Evolutionary conservation across 2,888 invertebrate species (phyloP).

Genomic region (Pterostichus niger): DNA sequence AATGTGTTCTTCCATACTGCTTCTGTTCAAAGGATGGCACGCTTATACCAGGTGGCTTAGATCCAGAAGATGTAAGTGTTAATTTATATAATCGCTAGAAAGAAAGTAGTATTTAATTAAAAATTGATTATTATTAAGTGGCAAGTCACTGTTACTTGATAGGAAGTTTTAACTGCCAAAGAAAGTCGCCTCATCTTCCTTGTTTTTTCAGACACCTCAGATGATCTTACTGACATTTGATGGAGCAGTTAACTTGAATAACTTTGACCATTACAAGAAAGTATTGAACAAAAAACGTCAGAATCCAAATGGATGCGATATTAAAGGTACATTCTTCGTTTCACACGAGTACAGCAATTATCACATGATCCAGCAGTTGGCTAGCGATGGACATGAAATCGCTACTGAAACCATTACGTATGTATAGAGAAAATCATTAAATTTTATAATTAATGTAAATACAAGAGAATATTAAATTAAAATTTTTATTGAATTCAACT

Average conservation of each 20-base stretch:
- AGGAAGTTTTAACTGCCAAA: slow-evolving; percentile 38
- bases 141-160: background rate
- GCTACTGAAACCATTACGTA: slow-evolving; percentile 86
- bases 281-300: slow-evolving; percentile 89
- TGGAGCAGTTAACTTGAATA: slow-evolving; percentile 95
- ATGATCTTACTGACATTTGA: slow-evolving; percentile 96
- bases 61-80: slow-evolving; percentile 87
- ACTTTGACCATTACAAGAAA: slow-evolving; percentile 92
- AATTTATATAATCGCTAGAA: background rate
- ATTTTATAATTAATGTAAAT: background rate
- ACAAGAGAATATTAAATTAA: background rate
- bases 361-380: slow-evolving; percentile 93
- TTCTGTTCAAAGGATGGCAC: slow-evolving; percentile 96
- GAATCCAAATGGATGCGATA: slow-evolving; percentile 94
- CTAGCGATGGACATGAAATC: slow-evolving; percentile 93
- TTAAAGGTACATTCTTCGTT: slow-evolving; percentile 95
- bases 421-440: slow-evolving; percentile 76
- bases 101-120: background rate
- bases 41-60: slow-evolving; percentile 89
- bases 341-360: slow-evolving; percentile 96
- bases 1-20: slow-evolving; percentile 92
- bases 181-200: slow-evolving; percentile 37
- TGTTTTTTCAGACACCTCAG: slow-evolving; percentile 88
- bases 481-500: background rate
- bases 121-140: slow-evolving; percentile 20